Conservation (phyloP, 2,888 invertebrate species). For the Oligia fasciuncula region DNA sequence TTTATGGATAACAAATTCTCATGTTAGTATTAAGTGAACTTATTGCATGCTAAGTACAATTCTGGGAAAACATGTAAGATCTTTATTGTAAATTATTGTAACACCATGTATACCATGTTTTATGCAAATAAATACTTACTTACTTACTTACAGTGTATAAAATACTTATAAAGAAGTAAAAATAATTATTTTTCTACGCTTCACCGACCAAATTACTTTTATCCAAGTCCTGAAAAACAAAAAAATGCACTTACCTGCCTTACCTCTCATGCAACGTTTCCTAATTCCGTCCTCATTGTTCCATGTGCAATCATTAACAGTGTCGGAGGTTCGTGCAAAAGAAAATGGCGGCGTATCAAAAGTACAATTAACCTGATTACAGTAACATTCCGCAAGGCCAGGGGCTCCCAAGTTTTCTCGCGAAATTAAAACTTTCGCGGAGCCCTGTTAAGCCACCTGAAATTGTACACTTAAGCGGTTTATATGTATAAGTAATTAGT, state of each 20-base stretch:
- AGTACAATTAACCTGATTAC: slow-evolving; percentile 74
- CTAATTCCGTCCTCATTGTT: slow-evolving; percentile 22
- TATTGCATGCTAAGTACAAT: no score
- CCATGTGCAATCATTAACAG: slow-evolving; percentile 49
- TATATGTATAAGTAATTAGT: slow-evolving; percentile 40
- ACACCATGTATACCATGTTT: no score
- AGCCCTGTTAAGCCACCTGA: slow-evolving; percentile 54
- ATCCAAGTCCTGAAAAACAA: not conserved
- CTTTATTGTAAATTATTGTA: no score
- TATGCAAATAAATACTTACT: no score
- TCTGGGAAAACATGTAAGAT: no score
- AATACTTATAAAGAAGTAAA: no score
- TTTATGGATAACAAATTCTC: no score
- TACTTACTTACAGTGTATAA: no score
- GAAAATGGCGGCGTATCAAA: slow-evolving; percentile 68
- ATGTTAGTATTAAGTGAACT: no score
- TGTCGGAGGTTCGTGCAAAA: slow-evolving; percentile 46
- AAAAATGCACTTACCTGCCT: not conserved
- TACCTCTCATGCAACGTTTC: not conserved
- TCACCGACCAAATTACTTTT: not conserved
- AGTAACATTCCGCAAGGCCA: slow-evolving; percentile 64
- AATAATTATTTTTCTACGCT: not conserved
- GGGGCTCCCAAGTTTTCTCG: slow-evolving; percentile 65
- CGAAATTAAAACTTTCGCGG: slow-evolving; percentile 73
- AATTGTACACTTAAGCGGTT: slow-evolving; percentile 56